These are phyloP conservation scores for Masnerella sp. DNA, from an alignment of 2,888 invertebrate genomes.

Conservation along the genomic window DNA sequence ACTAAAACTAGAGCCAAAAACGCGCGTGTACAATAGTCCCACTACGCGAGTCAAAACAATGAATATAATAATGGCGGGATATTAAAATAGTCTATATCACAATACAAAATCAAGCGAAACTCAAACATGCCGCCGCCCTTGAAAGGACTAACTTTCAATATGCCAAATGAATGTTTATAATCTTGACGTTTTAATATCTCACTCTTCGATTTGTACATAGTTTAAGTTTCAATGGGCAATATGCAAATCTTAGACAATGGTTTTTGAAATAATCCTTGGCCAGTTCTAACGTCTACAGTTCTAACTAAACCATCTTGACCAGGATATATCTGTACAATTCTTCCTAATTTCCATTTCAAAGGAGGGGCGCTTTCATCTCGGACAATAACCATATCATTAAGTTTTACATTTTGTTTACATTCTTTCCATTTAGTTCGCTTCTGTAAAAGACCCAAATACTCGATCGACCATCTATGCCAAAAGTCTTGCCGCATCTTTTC, in stretches of 20 bases:
- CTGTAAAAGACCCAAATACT: slow-evolving; percentile 5
- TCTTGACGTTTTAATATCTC: too few species aligned
- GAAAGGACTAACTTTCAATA: slow-evolving; percentile 7
- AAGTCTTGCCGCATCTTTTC: too few species aligned
- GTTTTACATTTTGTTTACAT: not conserved
- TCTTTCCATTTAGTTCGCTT: slow-evolving; percentile 9
- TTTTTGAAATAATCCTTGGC: not conserved
- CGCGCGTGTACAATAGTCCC: too few species aligned
- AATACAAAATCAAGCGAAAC: not conserved
- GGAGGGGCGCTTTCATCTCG: not conserved
- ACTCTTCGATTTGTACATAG: too few species aligned
- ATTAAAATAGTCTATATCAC: not conserved
- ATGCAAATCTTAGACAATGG: not conserved
- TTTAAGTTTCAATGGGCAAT: slow-evolving; percentile 1
- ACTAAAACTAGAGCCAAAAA: too few species aligned
- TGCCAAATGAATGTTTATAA: not conserved
- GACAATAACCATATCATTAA: not conserved
- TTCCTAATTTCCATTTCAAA: not conserved
- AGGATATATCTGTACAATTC: not conserved
- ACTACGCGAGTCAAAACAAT: not conserved
- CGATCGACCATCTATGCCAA: not conserved
- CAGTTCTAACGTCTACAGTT: slow-evolving; percentile 1
- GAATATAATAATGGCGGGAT: not conserved
- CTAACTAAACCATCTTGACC: not conserved
- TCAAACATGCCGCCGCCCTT: slow-evolving; percentile 15